Evolutionary conservation across 1,140 invertebrate species (phyloP), one percentile per base, ranked within the genome.

Genomic region (Brachionus plicatilis): DNA sequence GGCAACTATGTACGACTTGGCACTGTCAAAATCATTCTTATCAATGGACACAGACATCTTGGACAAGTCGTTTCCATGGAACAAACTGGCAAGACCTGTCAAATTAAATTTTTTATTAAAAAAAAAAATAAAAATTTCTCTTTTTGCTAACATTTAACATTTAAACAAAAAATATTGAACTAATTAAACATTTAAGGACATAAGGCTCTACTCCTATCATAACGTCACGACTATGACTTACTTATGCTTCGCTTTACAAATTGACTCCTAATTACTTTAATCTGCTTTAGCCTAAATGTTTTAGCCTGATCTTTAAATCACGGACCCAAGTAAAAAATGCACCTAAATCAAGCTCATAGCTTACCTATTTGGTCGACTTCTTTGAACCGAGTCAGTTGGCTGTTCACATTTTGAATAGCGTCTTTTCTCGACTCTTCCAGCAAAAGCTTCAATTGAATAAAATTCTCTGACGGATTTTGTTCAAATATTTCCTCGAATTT

Each of bases 401-500:
- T 65, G 5, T 65, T 65, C 20, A 82, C 79, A 41, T 43, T 56
- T 37, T 82, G 14, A 3, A 43, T 17, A 4, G 79, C 79, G 17
- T 82, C 79, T 45, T 60, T 41, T 37, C 33, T 14, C 7, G 14
- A 20, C 11, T 82, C 53, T 20, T 82, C 53, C 2, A 82, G 41
- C 12, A 65, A 43, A 8, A 12, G 12, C 41, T 45, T 60, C 27
- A 82, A 37, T 68, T 43, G 53, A 37, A 14, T 82, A 14, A 82
- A 17, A 29, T 37, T 82, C 9, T 82, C 79, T 5, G 29, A 37
- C 20, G 79, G 65, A 20, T 82, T 60, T 24, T 45, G 33, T 4
- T 82, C 79, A 20, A 82, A 82, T 29, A 82, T 29, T 12, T 82
- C 79, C 33, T 82, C 79, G 2, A 82, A 65, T 82, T 65, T 82